Percentiles rank a stretch among this genome's conserved stretches.
Conservation (phyloP, 2,888 invertebrate species). For the Antitype chi region DNA sequence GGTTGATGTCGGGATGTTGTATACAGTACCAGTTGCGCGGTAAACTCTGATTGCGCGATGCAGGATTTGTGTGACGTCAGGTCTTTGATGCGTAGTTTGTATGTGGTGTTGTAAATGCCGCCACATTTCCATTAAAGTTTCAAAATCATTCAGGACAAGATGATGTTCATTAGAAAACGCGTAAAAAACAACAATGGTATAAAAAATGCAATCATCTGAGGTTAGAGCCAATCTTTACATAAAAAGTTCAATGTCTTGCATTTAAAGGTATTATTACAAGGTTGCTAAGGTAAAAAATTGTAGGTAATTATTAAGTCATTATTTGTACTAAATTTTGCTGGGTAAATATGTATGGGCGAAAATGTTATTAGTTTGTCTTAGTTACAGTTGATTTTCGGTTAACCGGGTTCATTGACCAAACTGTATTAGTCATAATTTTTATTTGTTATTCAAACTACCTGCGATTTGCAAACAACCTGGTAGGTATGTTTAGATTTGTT, state of each 20-base stretch:
- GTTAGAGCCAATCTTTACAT: not conserved
- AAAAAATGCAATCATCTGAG: conserved; percentile 8
- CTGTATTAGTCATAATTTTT: not conserved
- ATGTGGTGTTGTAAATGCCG: too few relatives aligned
- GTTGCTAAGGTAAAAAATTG: conserved; percentile 5
- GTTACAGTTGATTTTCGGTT: not conserved
- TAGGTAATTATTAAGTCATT: not conserved
- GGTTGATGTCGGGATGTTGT: too few relatives aligned
- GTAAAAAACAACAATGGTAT: not conserved
- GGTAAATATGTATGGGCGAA: not conserved
- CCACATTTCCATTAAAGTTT: too few relatives aligned
- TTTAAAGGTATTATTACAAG: conserved; percentile 1
- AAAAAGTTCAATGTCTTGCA: conserved; percentile 11
- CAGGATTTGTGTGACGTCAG: too few relatives aligned
- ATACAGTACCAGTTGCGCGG: too few relatives aligned
- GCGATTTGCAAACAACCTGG: not conserved
- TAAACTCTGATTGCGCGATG: too few relatives aligned
- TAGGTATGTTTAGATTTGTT: not conserved
- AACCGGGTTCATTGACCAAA: not conserved
- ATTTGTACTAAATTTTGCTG: not conserved
- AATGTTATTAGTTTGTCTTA: not conserved
- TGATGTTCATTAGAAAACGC: not conserved
- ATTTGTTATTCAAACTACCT: not conserved
- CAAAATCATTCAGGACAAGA: not conserved
- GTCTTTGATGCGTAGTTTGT: too few relatives aligned